These are phyloP conservation scores for Conomelus anceps DNA, from an alignment of 2,888 invertebrate genomes.

Conservation along the genomic window DNA sequence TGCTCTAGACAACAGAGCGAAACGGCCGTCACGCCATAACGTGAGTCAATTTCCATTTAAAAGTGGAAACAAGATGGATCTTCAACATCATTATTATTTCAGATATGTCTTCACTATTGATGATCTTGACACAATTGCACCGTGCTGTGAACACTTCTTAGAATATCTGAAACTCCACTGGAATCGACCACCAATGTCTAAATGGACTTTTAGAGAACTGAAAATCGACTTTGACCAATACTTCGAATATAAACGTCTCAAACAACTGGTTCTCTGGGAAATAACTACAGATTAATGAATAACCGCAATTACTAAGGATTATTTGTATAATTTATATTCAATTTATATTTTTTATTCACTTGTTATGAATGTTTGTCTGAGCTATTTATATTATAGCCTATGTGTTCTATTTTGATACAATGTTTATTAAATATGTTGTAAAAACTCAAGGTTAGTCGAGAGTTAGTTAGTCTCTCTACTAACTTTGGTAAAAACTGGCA, in stretches of 20 bases:
- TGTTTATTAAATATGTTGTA: too few species aligned
- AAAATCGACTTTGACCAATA: constrained; percentile 69
- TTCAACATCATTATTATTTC: constrained; percentile 20
- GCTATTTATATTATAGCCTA: too few species aligned
- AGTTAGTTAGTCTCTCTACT: too few species aligned
- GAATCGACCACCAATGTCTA: constrained; percentile 32
- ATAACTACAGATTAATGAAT: constrained; percentile 41
- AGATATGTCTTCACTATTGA: constrained; percentile 76
- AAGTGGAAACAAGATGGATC: too few species aligned
- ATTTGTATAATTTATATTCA: neutral
- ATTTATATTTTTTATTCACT: neutral
- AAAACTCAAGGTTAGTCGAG: too few species aligned
- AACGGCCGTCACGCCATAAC: too few species aligned
- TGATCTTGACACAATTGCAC: constrained; percentile 75
- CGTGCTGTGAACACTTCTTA: constrained; percentile 79
- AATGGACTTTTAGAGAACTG: constrained; percentile 55
- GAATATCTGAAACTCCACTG: constrained; percentile 44
- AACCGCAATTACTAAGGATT: too few species aligned
- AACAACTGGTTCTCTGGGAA: constrained; percentile 68
- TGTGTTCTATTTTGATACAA: too few species aligned
- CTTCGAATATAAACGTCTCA: constrained; percentile 72
- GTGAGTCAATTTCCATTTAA: too few species aligned
- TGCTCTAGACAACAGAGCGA: too few species aligned
- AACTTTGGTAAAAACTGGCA: too few species aligned
- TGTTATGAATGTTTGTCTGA: neutral